Evolutionary conservation across 2,888 invertebrate genomes (phyloP).

Genomic region (Leptopilina myrica): DNA sequence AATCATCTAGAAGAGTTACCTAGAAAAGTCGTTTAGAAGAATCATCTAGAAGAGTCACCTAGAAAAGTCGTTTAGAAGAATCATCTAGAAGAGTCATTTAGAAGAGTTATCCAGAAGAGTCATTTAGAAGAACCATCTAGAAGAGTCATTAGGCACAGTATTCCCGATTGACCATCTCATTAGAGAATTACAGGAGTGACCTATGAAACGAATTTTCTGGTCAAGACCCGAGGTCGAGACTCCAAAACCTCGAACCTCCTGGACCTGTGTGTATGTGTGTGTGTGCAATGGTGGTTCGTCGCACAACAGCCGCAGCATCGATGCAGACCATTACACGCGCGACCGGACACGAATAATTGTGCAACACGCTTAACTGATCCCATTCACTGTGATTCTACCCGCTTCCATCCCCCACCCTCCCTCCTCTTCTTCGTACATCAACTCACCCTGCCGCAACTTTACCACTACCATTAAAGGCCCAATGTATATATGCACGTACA

Average conservation of each 20-base stretch:
- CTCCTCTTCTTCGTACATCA: slow-evolving; percentile 50
- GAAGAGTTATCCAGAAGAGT: too few species aligned
- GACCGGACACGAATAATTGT: slow-evolving; percentile 82
- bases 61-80: too few species aligned
- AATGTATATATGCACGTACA: slow-evolving; percentile 42
- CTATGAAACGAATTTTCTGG: slow-evolving; percentile 11
- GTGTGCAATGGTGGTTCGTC: slow-evolving; percentile 56
- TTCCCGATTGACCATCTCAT: slow-evolving; percentile 1
- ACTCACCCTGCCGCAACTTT: slow-evolving; percentile 45
- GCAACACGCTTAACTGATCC: slow-evolving; percentile 82
- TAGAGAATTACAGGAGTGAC: neutral
- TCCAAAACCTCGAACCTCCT: slow-evolving; percentile 10
- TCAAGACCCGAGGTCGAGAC: neutral
- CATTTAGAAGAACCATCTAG: too few species aligned
- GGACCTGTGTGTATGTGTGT: slow-evolving; percentile 35
- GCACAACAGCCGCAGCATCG: slow-evolving; percentile 75
- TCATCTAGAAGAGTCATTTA: too few species aligned
- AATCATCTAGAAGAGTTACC: too few species aligned
- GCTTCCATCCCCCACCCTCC: slow-evolving; percentile 67
- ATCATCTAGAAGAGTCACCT: too few species aligned
- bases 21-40: too few species aligned
- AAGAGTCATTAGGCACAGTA: too few species aligned
- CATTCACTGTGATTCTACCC: slow-evolving; percentile 78
- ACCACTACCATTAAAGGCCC: slow-evolving; percentile 45
- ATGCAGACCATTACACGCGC: slow-evolving; percentile 82